Evolutionary conservation across 2,888 invertebrate genomes (phyloP).

Genomic region (Eristalis arbustorum): DNA sequence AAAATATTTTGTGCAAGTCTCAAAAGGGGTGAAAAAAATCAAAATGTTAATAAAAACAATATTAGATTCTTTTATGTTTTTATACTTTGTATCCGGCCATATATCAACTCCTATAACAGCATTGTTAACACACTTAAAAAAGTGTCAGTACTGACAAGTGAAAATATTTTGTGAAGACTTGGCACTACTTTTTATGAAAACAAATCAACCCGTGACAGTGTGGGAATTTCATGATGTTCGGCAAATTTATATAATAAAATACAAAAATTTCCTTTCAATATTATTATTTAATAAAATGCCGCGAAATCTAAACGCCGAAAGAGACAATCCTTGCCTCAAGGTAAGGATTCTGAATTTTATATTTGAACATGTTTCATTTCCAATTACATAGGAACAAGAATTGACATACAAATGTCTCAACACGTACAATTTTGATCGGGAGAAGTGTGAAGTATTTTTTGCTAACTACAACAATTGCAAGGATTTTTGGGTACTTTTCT

Average conservation of each 20-base stretch:
- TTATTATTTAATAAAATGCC: constrained; percentile 74
- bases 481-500: constrained; percentile 88
- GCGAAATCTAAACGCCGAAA: constrained; percentile 76
- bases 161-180: not conserved
- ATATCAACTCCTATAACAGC: too few relatives aligned
- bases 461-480: constrained; percentile 90
- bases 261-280: not conserved
- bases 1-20: too few relatives aligned
- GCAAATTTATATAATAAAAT: constrained; percentile 34
- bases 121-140: too few relatives aligned
- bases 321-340: constrained; percentile 79
- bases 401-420: constrained; percentile 87
- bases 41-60: too few relatives aligned
- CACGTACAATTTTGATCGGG: constrained; percentile 85
- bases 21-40: too few relatives aligned
- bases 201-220: constrained; percentile 22
- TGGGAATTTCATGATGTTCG: constrained; percentile 8
- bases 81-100: too few relatives aligned
- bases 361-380: constrained; percentile 5
- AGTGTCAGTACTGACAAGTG: too few relatives aligned
- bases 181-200: constrained; percentile 21
- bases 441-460: constrained; percentile 85
- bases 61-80: too few relatives aligned
- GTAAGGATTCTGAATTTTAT: constrained; percentile 64
- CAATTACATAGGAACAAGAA: constrained; percentile 85